Percentiles rank a stretch among this genome's conserved stretches.
Evolutionary conservation across 2,113 vertebrate species (phyloP).

Genomic region (Ceuthmochares aereus): DNA sequence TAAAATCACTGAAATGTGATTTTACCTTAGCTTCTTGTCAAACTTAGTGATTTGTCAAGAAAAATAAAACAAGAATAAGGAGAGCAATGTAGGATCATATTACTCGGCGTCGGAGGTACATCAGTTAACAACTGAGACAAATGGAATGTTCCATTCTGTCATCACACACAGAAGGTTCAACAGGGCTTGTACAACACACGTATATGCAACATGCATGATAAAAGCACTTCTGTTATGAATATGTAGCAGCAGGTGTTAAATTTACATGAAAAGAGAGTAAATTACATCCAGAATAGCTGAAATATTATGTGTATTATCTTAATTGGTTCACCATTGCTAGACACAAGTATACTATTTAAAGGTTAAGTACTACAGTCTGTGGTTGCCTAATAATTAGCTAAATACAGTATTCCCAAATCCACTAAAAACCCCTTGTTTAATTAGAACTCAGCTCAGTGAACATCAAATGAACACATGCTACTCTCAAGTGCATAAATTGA

Average conservation of each 20-base stretch:
- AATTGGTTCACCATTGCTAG: background rate
- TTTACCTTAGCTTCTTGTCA: background rate
- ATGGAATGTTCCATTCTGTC: accelerated
- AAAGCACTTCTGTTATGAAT: background rate
- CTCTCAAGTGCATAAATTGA: background rate
- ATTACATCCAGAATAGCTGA: background rate
- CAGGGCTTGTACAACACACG: background rate
- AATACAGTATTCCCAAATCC: background rate
- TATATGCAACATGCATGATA: background rate
- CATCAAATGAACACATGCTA: background rate
- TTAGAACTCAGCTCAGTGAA: background rate
- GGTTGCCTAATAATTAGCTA: background rate
- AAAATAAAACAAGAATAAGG: background rate
- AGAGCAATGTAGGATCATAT: background rate
- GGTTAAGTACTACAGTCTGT: background rate
- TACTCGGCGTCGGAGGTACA: background rate
- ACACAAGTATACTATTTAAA: background rate
- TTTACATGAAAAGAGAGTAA: background rate
- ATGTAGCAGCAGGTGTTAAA: background rate
- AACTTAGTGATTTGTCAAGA: background rate
- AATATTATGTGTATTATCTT: background rate
- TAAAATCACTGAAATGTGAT: background rate
- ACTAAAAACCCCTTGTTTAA: background rate
- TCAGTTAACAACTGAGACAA: accelerated
- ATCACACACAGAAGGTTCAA: background rate